Evolutionary conservation across 2,888 invertebrate species (phyloP).

Genomic region (Pyrochroa serraticornis): DNA sequence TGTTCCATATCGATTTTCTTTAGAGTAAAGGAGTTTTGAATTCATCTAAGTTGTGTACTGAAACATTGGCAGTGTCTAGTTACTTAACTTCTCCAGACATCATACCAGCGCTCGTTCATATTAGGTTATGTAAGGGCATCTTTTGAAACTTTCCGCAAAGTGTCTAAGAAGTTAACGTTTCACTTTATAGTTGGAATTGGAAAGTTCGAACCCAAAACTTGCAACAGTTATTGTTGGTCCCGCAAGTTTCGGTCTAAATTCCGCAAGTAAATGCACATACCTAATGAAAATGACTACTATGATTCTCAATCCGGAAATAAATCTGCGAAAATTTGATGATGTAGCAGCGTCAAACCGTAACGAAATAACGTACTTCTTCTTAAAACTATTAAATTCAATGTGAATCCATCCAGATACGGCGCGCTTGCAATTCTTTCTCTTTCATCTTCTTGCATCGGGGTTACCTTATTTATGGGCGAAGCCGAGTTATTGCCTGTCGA

Average conservation of each 20-base stretch:
- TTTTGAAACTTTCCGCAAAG: slow-evolving; percentile 9
- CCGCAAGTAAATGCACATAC: slow-evolving; percentile 39
- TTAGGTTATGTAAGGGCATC: slow-evolving; percentile 7
- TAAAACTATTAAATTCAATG: slow-evolving; percentile 33
- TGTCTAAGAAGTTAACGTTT: slow-evolving; percentile 37
- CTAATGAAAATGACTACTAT: slow-evolving; percentile 31
- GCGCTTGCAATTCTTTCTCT: slow-evolving; percentile 31
- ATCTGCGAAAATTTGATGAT: slow-evolving; percentile 2
- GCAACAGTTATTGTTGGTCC: slow-evolving; percentile 45
- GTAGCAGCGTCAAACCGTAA: neutral
- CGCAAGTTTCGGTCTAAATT: slow-evolving; percentile 41
- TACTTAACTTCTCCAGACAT: neutral
- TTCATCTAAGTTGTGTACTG: too few relatives aligned
- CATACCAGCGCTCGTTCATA: neutral
- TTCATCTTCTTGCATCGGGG: slow-evolving; percentile 9
- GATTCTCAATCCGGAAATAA: slow-evolving; percentile 8
- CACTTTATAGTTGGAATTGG: slow-evolving; percentile 45
- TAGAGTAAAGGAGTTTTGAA: too few relatives aligned
- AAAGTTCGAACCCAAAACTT: slow-evolving; percentile 41
- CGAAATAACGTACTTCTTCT: slow-evolving; percentile 8
- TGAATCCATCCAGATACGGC: slow-evolving; percentile 32
- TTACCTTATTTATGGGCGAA: slow-evolving; percentile 48
- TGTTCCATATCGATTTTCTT: too few relatives aligned
- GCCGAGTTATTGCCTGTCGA: slow-evolving; percentile 47
- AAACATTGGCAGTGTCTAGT: too few relatives aligned